Evolutionary conservation across 2,888 invertebrate genomes (phyloP).

Genomic region (Neoitamus cyanurus): DNA sequence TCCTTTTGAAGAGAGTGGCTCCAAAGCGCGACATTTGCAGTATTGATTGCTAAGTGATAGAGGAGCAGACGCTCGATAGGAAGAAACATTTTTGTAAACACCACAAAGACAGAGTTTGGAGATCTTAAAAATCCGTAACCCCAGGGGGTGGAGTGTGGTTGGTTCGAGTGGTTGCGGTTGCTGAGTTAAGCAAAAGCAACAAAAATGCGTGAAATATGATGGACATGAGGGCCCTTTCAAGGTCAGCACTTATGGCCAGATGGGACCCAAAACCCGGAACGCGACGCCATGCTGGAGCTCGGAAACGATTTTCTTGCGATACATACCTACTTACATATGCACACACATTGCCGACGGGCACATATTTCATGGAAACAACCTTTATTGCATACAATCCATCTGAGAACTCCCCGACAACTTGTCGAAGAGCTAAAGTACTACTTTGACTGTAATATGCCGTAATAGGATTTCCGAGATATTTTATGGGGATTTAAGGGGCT

Average conservation of each 20-base stretch:
- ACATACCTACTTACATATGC: neutral
- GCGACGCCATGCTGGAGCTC: neutral
- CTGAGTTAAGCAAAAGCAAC: neutral
- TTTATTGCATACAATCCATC: neutral
- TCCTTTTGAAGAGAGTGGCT: neutral
- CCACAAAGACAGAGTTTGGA: neutral
- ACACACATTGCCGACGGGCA: neutral
- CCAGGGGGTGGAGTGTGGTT: neutral
- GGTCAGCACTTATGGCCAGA: neutral
- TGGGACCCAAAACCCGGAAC: neutral
- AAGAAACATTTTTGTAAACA: neutral
- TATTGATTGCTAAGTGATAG: neutral
- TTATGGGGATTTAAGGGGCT: neutral
- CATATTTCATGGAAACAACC: neutral
- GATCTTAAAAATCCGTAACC: neutral
- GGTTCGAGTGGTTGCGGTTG: neutral
- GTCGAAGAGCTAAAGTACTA: neutral
- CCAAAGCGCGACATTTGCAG: neutral
- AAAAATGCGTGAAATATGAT: neutral
- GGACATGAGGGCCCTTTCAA: neutral
- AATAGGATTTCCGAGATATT: neutral
- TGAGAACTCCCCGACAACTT: neutral
- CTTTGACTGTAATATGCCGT: neutral
- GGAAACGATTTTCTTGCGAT: neutral
- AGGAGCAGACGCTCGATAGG: neutral